phyloP scores from a whole-genome alignment of 2,797 vertebrate genomes.

The Lophotriccus pileatus region DNA sequence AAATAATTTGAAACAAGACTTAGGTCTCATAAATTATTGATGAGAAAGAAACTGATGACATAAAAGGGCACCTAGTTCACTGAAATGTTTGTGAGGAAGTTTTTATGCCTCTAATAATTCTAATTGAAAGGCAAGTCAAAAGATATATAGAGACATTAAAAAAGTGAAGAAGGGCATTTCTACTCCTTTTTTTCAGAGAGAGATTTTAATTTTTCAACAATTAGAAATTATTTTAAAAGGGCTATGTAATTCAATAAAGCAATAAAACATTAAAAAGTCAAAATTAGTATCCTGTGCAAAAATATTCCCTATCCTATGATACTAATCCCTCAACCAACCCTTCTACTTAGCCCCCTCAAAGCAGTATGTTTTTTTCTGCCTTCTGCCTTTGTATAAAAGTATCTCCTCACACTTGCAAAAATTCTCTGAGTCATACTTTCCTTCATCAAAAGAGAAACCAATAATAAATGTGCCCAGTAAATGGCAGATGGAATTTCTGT shows the following conservation, averaged over 20 bases:
- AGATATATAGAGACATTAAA: not conserved
- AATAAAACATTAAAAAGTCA: not conserved
- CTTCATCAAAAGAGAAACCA: not conserved
- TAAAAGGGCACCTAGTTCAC: not conserved
- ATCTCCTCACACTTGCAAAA: not conserved
- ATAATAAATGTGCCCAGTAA: not conserved
- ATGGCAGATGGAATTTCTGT: not conserved
- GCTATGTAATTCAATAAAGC: not conserved
- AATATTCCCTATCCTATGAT: not conserved
- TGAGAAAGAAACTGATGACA: not conserved
- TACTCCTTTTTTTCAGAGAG: not conserved
- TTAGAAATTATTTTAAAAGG: not conserved
- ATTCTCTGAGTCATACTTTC: not conserved
- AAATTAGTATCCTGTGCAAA: not conserved
- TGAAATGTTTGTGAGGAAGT: not conserved
- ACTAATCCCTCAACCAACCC: not conserved
- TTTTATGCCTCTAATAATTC: not conserved
- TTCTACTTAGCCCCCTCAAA: not conserved
- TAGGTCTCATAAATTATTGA: not conserved
- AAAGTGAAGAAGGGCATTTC: accelerated
- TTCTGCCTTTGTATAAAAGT: not conserved
- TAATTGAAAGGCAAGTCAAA: not conserved
- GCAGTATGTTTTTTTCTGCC: not conserved
- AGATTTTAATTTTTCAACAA: not conserved
- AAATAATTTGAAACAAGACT: not conserved